Conservation (phyloP, 23 tunicate genomes). For the Aplidium turbinatum region DNA sequence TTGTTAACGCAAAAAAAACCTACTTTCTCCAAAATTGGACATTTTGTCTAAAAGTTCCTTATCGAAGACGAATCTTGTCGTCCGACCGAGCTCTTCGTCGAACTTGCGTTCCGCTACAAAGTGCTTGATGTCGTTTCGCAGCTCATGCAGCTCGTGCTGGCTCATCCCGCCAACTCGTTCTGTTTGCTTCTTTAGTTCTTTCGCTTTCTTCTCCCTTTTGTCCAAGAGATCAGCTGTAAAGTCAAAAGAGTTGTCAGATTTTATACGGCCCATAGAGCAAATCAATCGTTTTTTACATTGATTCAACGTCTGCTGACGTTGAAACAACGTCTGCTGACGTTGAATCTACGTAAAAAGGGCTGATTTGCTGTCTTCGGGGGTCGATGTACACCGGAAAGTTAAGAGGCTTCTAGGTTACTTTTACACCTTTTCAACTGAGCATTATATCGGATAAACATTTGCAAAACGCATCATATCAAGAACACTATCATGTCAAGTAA, state of each 20-base stretch:
- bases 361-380: too few species aligned
- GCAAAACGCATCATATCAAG: too few species aligned
- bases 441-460: too few species aligned
- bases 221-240: slow-evolving; percentile 26
- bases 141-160: slow-evolving; percentile 44
- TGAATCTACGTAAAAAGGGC: too few species aligned
- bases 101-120: slow-evolving; percentile 55
- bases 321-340: too few species aligned
- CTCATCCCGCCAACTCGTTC: slow-evolving; percentile 48
- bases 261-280: too few species aligned
- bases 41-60: background rate
- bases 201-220: slow-evolving; percentile 45
- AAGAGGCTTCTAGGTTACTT: too few species aligned
- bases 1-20: background rate
- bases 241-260: background rate
- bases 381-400: too few species aligned
- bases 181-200: slow-evolving; percentile 36
- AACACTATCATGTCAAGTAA: too few species aligned
- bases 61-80: slow-evolving; percentile 32
- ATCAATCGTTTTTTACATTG: too few species aligned
- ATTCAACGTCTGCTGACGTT: too few species aligned
- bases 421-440: too few species aligned
- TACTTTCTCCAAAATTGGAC: slow-evolving; percentile 40
- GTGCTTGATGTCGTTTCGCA: slow-evolving; percentile 51
- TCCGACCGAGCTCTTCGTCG: slow-evolving; percentile 53